A percentile compares a stretch with the other conserved stretches of the same genome.
Evolutionary conservation across 2,888 invertebrate genomes (phyloP).

Genomic region (Cephus runcator): DNA sequence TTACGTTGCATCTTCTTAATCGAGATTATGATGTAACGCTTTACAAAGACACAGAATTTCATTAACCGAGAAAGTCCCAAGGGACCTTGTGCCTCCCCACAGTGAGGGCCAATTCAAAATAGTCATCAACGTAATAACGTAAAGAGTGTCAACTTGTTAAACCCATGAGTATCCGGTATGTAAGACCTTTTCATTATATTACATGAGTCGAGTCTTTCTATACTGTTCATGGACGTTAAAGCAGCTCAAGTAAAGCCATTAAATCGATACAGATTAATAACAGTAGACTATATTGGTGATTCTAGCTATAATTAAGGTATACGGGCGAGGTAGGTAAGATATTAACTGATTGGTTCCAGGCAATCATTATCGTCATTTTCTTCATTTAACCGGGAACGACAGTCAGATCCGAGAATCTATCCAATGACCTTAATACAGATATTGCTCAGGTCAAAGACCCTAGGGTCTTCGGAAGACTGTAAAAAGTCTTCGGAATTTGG

Average conservation of each 20-base stretch:
- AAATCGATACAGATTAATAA: background rate
- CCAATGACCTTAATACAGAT: slow-evolving; percentile 39
- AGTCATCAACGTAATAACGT: background rate
- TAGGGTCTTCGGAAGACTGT: slow-evolving; percentile 41
- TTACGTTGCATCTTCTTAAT: background rate
- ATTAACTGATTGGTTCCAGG: slow-evolving; percentile 8
- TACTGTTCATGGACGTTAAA: background rate
- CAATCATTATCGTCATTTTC: slow-evolving; percentile 13
- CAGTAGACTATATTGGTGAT: background rate
- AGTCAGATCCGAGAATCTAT: slow-evolving; percentile 14
- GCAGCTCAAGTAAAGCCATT: background rate
- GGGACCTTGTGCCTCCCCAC: background rate
- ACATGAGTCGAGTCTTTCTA: background rate
- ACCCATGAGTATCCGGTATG: background rate
- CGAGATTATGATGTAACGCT: background rate
- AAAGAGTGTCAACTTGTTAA: background rate
- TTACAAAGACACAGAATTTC: background rate
- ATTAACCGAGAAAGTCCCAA: background rate
- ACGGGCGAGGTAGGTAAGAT: background rate
- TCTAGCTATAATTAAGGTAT: background rate
- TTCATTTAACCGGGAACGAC: slow-evolving; percentile 2
- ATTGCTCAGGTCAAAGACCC: slow-evolving; percentile 43
- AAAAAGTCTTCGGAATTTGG: slow-evolving; percentile 34
- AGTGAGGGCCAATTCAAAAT: background rate
- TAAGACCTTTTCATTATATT: background rate